Percentiles rank a stretch among this genome's conserved stretches.
Conservation (phyloP, 2,113 vertebrate genomes). For the Corythaixoides concolor region DNA sequence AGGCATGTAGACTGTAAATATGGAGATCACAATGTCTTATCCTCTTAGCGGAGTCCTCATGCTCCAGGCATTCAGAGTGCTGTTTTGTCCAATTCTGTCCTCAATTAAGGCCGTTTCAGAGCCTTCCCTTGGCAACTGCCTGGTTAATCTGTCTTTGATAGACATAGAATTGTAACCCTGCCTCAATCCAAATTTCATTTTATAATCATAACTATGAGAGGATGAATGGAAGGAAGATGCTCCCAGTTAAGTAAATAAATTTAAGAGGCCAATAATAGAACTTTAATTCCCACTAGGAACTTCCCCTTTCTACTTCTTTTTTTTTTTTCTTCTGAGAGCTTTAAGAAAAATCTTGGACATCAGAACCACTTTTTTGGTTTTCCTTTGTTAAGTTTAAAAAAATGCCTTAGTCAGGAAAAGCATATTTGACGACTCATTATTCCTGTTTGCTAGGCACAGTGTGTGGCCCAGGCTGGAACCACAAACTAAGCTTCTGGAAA, state of each 20-base stretch:
- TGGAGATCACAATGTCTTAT: neutral
- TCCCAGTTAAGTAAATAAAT: conserved; percentile 38
- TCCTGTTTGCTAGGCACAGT: neutral
- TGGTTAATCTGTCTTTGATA: neutral
- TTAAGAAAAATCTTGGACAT: conserved; percentile 16
- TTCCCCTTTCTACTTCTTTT: conserved; percentile 20
- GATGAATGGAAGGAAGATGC: conserved; percentile 47
- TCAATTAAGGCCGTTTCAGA: neutral
- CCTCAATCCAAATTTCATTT: neutral
- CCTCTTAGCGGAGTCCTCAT: neutral
- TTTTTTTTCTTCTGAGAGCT: neutral
- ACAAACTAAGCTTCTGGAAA: neutral
- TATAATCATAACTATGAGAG: neutral
- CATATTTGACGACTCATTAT: neutral
- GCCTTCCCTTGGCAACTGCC: neutral
- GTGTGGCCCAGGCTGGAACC: conserved; percentile 47
- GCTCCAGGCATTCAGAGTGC: neutral
- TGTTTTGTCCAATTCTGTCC: neutral
- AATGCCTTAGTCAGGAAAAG: conserved; percentile 26
- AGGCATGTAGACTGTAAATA: neutral
- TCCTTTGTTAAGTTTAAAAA: neutral
- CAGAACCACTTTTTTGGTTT: neutral
- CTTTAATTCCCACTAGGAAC: neutral
- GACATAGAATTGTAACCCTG: neutral
- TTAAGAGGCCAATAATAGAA: conserved; percentile 18